These are phyloP conservation scores for Aplochiton taeniatus DNA, from an alignment of 2,797 vertebrate genomes.

Conservation along the genomic window DNA sequence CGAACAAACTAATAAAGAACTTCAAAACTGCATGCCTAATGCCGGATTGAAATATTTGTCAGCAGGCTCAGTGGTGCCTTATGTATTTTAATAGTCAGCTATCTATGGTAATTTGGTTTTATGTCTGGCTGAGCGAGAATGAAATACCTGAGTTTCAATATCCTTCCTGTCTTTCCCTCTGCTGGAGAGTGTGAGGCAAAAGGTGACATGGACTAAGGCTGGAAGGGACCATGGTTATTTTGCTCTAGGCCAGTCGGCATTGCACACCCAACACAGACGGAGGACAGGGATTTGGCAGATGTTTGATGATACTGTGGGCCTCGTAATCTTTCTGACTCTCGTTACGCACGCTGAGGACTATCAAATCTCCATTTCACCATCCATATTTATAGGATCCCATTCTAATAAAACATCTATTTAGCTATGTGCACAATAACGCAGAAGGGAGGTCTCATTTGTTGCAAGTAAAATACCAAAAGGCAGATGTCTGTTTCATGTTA, in stretches of 20 bases:
- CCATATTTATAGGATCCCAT: not conserved
- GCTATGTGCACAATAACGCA: conserved; percentile 13
- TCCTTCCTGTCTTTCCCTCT: not conserved
- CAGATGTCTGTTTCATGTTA: conserved; percentile 32
- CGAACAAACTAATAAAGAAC: too few relatives aligned
- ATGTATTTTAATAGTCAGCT: too few relatives aligned
- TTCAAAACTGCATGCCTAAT: too few relatives aligned
- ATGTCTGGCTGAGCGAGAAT: not conserved
- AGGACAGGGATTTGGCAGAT: not conserved
- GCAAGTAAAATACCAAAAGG: conserved; percentile 16
- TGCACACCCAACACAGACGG: not conserved
- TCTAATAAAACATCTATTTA: conserved; percentile 26
- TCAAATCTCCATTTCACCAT: not conserved
- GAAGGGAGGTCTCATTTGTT: conserved; percentile 14
- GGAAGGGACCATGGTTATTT: not conserved
- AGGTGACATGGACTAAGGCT: not conserved
- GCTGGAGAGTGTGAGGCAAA: not conserved
- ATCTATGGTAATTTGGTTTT: too few relatives aligned
- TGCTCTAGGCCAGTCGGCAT: not conserved
- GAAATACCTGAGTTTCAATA: not conserved
- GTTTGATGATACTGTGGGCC: not conserved
- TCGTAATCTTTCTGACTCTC: conserved; percentile 9
- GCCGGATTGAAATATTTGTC: too few relatives aligned
- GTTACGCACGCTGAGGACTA: too few relatives aligned
- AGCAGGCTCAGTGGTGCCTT: too few relatives aligned